Percentiles rank a stretch among this genome's conserved stretches.
phyloP scores from a whole-genome alignment of 2,797 vertebrate genomes.

The Gymnoscopelus braueri region DNA sequence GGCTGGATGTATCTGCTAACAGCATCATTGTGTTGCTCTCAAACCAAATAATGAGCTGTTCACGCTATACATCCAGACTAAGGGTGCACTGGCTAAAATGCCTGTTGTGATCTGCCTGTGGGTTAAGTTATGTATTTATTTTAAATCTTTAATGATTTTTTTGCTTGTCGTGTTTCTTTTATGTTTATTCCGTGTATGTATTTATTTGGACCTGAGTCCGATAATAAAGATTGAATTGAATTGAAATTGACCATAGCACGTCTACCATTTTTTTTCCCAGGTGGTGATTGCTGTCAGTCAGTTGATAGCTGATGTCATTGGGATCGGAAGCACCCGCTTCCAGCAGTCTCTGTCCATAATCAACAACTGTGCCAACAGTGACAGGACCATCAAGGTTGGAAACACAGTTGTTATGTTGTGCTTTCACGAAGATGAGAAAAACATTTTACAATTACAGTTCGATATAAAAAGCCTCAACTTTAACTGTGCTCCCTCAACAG shows the following conservation, averaged over 20 bases:
- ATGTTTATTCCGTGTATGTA: too few relatives aligned
- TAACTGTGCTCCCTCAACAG: conserved; percentile 68
- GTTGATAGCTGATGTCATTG: conserved; percentile 97
- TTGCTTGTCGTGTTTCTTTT: too few relatives aligned
- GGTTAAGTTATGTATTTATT: too few relatives aligned
- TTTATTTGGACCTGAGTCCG: too few relatives aligned
- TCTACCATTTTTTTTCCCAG: conserved; percentile 68
- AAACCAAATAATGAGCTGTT: too few relatives aligned
- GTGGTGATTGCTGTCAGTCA: conserved; percentile 99
- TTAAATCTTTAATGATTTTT: too few relatives aligned
- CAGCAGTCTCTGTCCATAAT: conserved; percentile 98
- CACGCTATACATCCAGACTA: too few relatives aligned
- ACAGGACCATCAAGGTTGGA: conserved; percentile 94
- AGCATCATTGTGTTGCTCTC: too few relatives aligned
- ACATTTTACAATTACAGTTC: not conserved
- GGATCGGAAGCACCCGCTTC: conserved; percentile 97
- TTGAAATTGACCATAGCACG: not conserved
- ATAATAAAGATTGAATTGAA: too few relatives aligned
- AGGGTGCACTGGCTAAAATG: too few relatives aligned
- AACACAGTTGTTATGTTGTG: not conserved
- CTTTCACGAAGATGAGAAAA: not conserved
- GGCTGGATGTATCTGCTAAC: too few relatives aligned
- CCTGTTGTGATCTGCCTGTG: too few relatives aligned
- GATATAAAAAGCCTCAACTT: not conserved
- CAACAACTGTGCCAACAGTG: conserved; percentile 98